Conservation (phyloP, 2,797 vertebrate genomes). For the Astyanax mexicanus region DNA sequence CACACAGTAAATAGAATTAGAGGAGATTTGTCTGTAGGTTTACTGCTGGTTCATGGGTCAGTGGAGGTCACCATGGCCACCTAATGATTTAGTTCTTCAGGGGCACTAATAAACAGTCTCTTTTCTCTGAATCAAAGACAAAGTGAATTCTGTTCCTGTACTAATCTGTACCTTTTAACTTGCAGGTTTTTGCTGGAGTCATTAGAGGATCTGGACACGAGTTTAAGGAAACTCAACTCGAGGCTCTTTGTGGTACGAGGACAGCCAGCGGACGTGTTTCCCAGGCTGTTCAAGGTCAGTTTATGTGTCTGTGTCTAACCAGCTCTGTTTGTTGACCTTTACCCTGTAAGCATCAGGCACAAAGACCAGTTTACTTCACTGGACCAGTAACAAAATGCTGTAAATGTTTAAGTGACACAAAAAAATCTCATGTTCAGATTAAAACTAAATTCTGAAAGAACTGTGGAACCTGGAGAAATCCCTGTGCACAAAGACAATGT, state of each 20-base stretch:
- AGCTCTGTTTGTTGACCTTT: neutral
- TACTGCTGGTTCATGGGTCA: neutral
- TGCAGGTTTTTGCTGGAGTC: slow-evolving; percentile 91
- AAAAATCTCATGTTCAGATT: too few relatives aligned
- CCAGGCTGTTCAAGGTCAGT: slow-evolving; percentile 92
- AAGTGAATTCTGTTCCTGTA: neutral
- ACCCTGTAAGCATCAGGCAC: neutral
- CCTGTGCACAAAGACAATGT: too few relatives aligned
- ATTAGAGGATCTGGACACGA: slow-evolving; percentile 91
- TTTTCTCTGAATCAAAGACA: too few relatives aligned
- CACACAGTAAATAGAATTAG: too few relatives aligned
- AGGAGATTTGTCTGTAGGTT: neutral
- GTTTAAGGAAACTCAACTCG: slow-evolving; percentile 91
- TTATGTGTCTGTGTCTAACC: neutral
- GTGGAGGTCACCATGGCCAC: neutral
- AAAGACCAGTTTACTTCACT: neutral
- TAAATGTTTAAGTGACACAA: too few relatives aligned
- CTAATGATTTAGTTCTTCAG: neutral
- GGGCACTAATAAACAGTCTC: neutral
- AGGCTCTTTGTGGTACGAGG: slow-evolving; percentile 93
- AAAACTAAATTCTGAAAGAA: too few relatives aligned
- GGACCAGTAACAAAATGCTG: too few relatives aligned
- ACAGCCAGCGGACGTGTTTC: slow-evolving; percentile 94
- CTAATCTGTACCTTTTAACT: neutral
- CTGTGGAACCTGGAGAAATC: too few relatives aligned